Conservation (phyloP, 1,140 invertebrate genomes). For the Drosophila eugracilis region DNA sequence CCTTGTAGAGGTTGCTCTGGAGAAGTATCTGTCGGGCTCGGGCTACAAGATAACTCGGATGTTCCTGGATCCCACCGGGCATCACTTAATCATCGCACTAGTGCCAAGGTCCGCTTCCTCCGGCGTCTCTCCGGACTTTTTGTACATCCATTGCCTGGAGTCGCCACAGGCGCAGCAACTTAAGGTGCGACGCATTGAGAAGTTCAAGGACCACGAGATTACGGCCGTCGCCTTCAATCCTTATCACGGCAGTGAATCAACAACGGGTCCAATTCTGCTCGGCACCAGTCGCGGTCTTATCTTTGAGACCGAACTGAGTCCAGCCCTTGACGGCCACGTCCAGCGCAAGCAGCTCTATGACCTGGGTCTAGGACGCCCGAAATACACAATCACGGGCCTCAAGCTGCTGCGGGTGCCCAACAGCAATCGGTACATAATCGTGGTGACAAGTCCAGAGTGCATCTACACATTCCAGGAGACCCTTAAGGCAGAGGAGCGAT, state of each 20-base stretch:
- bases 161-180: conserved; percentile 73
- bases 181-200: conserved; percentile 88
- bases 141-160: conserved; percentile 90
- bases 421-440: conserved; percentile 90
- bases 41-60: conserved; percentile 89
- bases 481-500: conserved; percentile 90
- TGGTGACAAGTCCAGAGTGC: conserved; percentile 92
- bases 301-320: conserved; percentile 94
- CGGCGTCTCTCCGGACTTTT: conserved; percentile 89
- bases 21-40: conserved; percentile 86
- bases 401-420: conserved; percentile 91
- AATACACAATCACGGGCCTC: conserved; percentile 93
- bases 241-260: conserved; percentile 89
- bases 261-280: conserved; percentile 92
- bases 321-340: conserved; percentile 89
- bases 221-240: conserved; percentile 96
- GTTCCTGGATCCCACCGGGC: conserved; percentile 94
- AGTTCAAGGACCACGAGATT: conserved; percentile 93
- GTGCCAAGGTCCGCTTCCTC: conserved; percentile 86
- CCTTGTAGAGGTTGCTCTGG: conserved; percentile 87
- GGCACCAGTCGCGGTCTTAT: conserved; percentile 96
- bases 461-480: conserved; percentile 94
- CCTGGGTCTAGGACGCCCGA: conserved; percentile 89
- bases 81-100: conserved; percentile 93
- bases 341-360: conserved; percentile 97